A percentile compares a stretch with the other conserved stretches of the same genome.
Conservation (phyloP, 2,113 vertebrate species). For the Hypomesus transpacificus region DNA sequence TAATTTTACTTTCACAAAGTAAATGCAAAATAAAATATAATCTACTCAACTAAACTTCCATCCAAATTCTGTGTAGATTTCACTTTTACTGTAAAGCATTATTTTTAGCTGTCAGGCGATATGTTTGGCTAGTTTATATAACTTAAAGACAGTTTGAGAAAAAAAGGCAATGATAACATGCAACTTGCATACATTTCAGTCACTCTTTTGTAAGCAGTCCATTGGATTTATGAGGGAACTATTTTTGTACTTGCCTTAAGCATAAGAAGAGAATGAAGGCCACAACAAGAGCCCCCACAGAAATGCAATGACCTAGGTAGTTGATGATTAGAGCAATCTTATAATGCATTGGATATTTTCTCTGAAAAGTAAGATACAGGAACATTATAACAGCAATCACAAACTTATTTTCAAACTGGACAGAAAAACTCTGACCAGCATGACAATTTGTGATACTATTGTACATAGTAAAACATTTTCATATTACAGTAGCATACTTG, state of each 20-base stretch:
- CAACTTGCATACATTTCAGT: constrained; percentile 36
- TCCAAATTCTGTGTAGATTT: not conserved
- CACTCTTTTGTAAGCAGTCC: constrained; percentile 41
- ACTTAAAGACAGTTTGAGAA: constrained; percentile 49
- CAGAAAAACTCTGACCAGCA: not conserved
- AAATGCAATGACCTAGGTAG: constrained; percentile 97
- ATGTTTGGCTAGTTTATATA: constrained; percentile 21
- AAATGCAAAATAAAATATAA: no score
- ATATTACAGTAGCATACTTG: no score
- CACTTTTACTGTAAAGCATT: no score
- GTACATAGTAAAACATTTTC: not conserved
- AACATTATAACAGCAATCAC: not conserved
- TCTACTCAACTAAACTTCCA: no score
- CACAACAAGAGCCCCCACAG: constrained; percentile 86
- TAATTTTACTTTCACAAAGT: no score
- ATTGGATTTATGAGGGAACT: constrained; percentile 39
- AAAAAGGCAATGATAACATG: constrained; percentile 26
- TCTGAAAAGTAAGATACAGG: constrained; percentile 66
- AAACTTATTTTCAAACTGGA: not conserved
- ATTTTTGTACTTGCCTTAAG: constrained; percentile 84
- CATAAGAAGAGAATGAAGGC: constrained; percentile 95
- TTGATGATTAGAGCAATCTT: constrained; percentile 92
- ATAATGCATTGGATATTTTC: constrained; percentile 90
- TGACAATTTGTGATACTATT: not conserved
- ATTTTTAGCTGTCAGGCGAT: no score